Evolutionary conservation across 1,140 invertebrate genomes (phyloP).

Genomic region (Liolophura sinensis): DNA sequence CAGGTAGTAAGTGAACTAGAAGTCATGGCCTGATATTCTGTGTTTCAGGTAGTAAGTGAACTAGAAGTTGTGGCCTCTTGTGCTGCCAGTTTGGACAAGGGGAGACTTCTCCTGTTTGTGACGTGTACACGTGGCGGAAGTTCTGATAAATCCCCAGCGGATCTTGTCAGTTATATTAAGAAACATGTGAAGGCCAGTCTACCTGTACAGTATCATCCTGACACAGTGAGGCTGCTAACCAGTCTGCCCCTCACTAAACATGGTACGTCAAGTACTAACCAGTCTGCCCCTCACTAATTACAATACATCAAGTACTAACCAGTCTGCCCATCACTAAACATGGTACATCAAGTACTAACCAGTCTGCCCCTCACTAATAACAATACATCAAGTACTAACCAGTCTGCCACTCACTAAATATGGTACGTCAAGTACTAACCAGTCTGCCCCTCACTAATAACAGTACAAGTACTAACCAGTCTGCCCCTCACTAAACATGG

Average conservation of each 20-base stretch:
- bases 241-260: conserved; percentile 65
- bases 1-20: no score
- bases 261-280: conserved; percentile 58
- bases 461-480: conserved; percentile 62
- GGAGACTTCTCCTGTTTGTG: conserved; percentile 20
- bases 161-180: conserved; percentile 5
- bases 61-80: conserved; percentile 15
- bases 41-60: conserved; percentile 11
- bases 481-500: conserved; percentile 68
- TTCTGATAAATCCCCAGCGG: not conserved
- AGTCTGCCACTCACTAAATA: conserved; percentile 65
- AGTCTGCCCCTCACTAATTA: conserved; percentile 65
- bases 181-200: conserved; percentile 12
- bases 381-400: conserved; percentile 61
- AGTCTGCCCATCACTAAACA: conserved; percentile 65
- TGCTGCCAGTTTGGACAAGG: conserved; percentile 16
- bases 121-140: not conserved
- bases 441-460: conserved; percentile 65
- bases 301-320: conserved; percentile 61
- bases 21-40: not conserved
- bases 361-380: conserved; percentile 65
- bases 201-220: conserved; percentile 54
- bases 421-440: conserved; percentile 61
- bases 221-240: conserved; percentile 62
- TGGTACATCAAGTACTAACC: conserved; percentile 61